These are phyloP conservation scores for Plotosus lineatus DNA, from an alignment of 2,113 vertebrate genomes.

Conservation along the genomic window DNA sequence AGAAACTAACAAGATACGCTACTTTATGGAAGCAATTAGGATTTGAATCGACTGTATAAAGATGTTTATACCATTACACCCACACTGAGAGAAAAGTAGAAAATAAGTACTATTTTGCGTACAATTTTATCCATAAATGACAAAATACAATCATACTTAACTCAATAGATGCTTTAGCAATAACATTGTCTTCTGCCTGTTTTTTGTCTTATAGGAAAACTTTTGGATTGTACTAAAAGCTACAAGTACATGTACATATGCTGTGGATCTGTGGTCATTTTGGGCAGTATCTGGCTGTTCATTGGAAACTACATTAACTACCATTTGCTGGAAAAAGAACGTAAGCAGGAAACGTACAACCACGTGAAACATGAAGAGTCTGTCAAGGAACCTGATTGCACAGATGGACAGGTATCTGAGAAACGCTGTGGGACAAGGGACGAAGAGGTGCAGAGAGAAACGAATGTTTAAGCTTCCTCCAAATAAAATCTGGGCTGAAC, in stretches of 20 bases:
- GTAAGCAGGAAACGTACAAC: constrained; percentile 72
- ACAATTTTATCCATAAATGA: neutral
- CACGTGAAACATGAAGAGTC: constrained; percentile 68
- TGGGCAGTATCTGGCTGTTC: constrained; percentile 89
- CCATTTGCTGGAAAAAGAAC: constrained; percentile 85
- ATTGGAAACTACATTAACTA: constrained; percentile 95
- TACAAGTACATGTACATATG: constrained; percentile 94
- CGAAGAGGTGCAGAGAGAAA: constrained; percentile 84
- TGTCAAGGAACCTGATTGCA: constrained; percentile 54
- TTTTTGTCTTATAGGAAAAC: constrained; percentile 79
- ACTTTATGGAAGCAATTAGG: too few relatives aligned
- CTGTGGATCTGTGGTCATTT: constrained; percentile 84
- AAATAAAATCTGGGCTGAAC: constrained; percentile 21
- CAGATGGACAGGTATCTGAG: constrained; percentile 49
- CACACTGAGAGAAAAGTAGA: neutral
- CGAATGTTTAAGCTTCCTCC: constrained; percentile 81
- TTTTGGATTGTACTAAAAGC: constrained; percentile 88
- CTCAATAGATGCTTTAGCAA: too few relatives aligned
- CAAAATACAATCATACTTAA: neutral
- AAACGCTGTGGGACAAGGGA: constrained; percentile 61
- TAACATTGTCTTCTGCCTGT: neutral
- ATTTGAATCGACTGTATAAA: neutral
- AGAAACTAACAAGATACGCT: neutral
- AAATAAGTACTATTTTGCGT: neutral
- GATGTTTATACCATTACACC: neutral